phyloP scores from a whole-genome alignment of 2,113 vertebrate genomes.

The Spea multiplicata region DNA sequence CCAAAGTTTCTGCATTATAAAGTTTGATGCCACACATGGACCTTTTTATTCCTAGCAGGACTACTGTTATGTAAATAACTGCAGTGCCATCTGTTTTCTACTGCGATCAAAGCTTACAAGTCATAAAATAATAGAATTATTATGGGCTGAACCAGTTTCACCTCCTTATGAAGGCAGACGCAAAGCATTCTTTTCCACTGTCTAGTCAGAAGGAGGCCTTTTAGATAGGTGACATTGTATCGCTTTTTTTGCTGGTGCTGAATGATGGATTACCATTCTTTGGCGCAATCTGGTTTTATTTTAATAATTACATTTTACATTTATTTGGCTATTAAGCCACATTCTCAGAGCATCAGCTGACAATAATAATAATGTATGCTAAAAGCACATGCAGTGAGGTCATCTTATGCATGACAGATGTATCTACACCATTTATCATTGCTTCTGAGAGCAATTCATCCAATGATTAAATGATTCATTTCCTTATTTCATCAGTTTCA shows the following conservation, averaged over 20 bases:
- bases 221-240: slow-evolving; percentile 10
- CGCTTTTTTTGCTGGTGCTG: not conserved
- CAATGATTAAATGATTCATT: too few species aligned
- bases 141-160: slow-evolving; percentile 13
- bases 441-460: too few species aligned
- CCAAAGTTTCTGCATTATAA: slow-evolving; percentile 4
- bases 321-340: slow-evolving; percentile 28
- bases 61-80: slow-evolving; percentile 36
- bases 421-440: not conserved
- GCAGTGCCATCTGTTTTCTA: slow-evolving; percentile 39
- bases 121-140: slow-evolving; percentile 34
- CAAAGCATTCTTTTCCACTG: slow-evolving; percentile 27
- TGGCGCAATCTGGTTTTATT: slow-evolving; percentile 13
- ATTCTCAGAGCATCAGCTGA: slow-evolving; percentile 21
- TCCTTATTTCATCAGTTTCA: too few species aligned
- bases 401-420: not conserved
- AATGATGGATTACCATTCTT: slow-evolving; percentile 40
- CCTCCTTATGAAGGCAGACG: slow-evolving; percentile 18
- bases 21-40: slow-evolving; percentile 38
- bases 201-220: not conserved
- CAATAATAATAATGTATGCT: slow-evolving; percentile 6
- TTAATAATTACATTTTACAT: slow-evolving; percentile 17
- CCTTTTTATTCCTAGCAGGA: slow-evolving; percentile 31
- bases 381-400: slow-evolving; percentile 9
- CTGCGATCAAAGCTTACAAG: slow-evolving; percentile 32